Percentiles rank a stretch among this genome's conserved stretches.
phyloP scores from a whole-genome alignment of 2,797 vertebrate species.

The Rhadinocentrus ornatus region DNA sequence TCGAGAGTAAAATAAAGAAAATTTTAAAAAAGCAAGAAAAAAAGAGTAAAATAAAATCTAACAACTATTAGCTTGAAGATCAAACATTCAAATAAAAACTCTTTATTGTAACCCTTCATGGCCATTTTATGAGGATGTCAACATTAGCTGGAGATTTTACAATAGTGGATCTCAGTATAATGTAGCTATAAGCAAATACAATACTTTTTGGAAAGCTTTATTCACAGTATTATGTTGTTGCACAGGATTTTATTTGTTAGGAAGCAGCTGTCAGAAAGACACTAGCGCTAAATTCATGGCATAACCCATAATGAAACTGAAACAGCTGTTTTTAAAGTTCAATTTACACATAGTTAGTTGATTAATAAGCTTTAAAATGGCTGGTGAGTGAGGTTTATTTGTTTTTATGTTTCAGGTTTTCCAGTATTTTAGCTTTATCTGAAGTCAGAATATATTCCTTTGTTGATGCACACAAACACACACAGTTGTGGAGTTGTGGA shows the following conservation, averaged over 20 bases:
- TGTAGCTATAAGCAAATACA: background rate
- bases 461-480: background rate
- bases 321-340: background rate
- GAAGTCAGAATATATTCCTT: background rate
- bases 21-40: background rate
- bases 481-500: background rate
- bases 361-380: constrained; percentile 2
- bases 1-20: background rate
- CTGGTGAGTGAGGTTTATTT: background rate
- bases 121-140: background rate
- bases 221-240: background rate
- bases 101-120: background rate
- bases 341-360: background rate
- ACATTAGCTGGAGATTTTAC: background rate
- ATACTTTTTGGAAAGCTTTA: background rate
- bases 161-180: background rate
- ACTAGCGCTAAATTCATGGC: too few relatives aligned
- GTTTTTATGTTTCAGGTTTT: background rate
- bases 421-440: constrained; percentile 4
- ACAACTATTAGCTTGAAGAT: constrained; percentile 6
- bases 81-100: constrained; percentile 11
- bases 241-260: background rate
- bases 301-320: constrained; percentile 4
- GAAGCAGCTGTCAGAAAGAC: background rate
- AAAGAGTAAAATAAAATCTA: background rate